Percentiles rank a stretch among this genome's conserved stretches.
Evolutionary conservation across 2,113 vertebrate genomes (phyloP).

Genomic region (Mixornis gularis): DNA sequence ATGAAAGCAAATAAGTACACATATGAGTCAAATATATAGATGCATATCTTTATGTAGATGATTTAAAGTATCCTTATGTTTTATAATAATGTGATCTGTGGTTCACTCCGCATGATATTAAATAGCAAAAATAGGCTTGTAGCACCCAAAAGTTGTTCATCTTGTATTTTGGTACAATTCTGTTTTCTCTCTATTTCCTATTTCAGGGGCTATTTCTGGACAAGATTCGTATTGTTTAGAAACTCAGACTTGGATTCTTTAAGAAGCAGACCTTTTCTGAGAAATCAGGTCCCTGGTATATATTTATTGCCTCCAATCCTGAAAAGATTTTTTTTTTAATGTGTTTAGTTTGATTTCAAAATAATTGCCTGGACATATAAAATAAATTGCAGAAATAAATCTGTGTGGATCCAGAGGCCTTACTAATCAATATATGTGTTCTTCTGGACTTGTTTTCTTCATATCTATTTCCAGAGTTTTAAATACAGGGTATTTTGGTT

Average conservation of each 20-base stretch:
- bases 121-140: background rate
- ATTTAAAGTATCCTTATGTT: background rate
- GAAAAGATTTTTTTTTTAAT: background rate
- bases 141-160: background rate
- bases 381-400: constrained; percentile 16
- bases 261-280: background rate
- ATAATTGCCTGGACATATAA: background rate
- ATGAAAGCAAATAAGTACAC: background rate
- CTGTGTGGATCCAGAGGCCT: background rate
- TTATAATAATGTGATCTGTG: background rate
- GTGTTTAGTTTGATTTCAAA: constrained; percentile 13
- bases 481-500: background rate
- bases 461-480: background rate
- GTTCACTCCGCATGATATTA: background rate
- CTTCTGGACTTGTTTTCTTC: background rate
- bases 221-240: background rate
- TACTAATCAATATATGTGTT: background rate
- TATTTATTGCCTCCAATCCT: background rate
- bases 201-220: background rate
- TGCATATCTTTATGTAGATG: background rate
- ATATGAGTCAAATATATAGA: background rate
- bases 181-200: background rate
- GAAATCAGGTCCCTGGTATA: background rate
- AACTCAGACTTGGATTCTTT: background rate
- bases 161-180: background rate